Base-by-base conservation (phyloP, 2,888 invertebrate genomes). In the Nezara viridula region DNA sequence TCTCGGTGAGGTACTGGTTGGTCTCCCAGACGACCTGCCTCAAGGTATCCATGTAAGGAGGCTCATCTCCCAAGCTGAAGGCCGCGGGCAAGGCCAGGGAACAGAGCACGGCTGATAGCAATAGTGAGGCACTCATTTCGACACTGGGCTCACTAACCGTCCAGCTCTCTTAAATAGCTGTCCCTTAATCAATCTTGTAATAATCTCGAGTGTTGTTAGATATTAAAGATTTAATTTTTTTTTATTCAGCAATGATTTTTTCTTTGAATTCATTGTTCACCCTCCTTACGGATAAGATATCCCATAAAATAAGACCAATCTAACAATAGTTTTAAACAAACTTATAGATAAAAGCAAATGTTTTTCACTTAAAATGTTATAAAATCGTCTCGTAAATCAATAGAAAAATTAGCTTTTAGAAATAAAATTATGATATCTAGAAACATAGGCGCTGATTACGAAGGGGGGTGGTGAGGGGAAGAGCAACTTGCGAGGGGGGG, bases 181-280 rank as follows among this genome's bases (percentile, higher is more conserved):
- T 21, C 37, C 19, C 32, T 73, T 19, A 2, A 73, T 73, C 66
- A 73, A 73, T 73, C 27, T 60, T 60, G n/a, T 37, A 19, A 73
- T 73, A 73, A 73, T 37, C 66, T 73, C n/a, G 27, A 73, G 66
- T 73, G 66, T 73, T 73, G 27, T 60, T 60, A 32, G 5, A 60
- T 27, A 73, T 73, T 37, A 73, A 37, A 32, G 2, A 9, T 73
- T 5, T 19, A 73, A 73, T 32, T 10, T 27, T 37, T 37, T 27
- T 16, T 32, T 27, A n/a, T n/a, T 27, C 27, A 5, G 14, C 4
- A 27, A 27, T 60, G 32, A 16, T 60, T 4, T 60, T 60, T 32
- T n/a, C 1, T 12, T n/a, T n/a, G 12, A 55, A 3, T 0, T 24
- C 52, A 24, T 52, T 24, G 52, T 52, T 52, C 52, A 24, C 10